Conservation (phyloP, 2,888 invertebrate genomes). For the Malthinus flaveolus region DNA sequence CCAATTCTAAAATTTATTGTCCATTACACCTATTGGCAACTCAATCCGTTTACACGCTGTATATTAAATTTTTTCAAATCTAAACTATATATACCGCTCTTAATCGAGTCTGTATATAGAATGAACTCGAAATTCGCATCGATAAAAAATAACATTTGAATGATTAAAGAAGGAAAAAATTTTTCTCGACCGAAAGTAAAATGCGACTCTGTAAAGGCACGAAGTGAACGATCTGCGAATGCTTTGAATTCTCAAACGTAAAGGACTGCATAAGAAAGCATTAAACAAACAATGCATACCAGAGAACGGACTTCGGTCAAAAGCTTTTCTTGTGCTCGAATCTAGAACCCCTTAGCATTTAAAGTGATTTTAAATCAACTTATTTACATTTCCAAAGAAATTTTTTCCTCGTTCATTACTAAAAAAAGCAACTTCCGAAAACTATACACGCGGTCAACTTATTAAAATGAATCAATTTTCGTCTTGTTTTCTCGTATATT, state of each 20-base stretch:
- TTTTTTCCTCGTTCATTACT: conserved; percentile 20
- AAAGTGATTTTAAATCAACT: conserved; percentile 50
- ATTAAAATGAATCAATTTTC: conserved; percentile 10
- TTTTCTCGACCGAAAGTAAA: conserved; percentile 13
- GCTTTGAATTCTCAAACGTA: conserved; percentile 29
- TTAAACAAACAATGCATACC: conserved; percentile 51
- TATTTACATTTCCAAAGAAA: conserved; percentile 46
- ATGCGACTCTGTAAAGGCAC: conserved; percentile 17
- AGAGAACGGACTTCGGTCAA: conserved; percentile 38
- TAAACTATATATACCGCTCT: too few relatives aligned
- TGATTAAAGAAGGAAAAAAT: conserved; percentile 20
- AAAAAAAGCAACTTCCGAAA: conserved; percentile 9
- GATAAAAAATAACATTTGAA: conserved; percentile 4
- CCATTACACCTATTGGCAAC: too few relatives aligned
- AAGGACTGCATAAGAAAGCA: conserved; percentile 51
- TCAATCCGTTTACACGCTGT: too few relatives aligned
- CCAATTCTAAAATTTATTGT: too few relatives aligned
- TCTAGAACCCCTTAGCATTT: conserved; percentile 49
- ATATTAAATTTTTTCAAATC: too few relatives aligned
- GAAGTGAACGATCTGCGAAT: conserved; percentile 26
- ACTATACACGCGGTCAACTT: not conserved
- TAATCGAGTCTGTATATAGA: too few relatives aligned
- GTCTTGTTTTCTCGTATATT: too few relatives aligned
- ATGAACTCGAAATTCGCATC: too few relatives aligned
- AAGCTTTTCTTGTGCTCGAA: conserved; percentile 33